Evolutionary conservation across 2,888 invertebrate species (phyloP).

Genomic region (Elysia crispata): DNA sequence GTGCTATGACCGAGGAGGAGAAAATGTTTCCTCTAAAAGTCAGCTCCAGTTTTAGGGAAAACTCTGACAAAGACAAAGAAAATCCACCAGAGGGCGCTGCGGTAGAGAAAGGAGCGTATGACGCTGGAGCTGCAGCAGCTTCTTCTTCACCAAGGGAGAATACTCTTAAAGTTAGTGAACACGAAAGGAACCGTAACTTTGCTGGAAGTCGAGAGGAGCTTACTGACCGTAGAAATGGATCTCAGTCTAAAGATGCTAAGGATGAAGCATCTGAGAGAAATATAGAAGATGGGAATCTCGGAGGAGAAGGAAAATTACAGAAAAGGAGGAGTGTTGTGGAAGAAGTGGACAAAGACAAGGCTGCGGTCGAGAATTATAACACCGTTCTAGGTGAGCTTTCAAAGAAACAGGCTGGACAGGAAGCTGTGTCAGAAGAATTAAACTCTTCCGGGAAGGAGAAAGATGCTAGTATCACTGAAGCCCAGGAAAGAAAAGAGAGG

Average conservation of each 20-base stretch:
- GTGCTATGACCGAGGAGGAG: constrained; percentile 47
- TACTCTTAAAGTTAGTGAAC: constrained; percentile 27
- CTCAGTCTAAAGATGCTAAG: background rate
- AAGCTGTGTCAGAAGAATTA: background rate
- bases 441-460: background rate
- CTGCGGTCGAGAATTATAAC: constrained; percentile 29
- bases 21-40: constrained; percentile 43
- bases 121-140: background rate
- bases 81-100: background rate
- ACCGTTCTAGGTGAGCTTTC: constrained; percentile 35
- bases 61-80: background rate
- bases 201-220: constrained; percentile 45
- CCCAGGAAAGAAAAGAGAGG: background rate
- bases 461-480: background rate
- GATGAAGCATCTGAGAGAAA: background rate
- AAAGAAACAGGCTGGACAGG: background rate
- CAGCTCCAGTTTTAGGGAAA: constrained; percentile 13
- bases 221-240: background rate
- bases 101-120: background rate
- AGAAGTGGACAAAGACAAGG: background rate
- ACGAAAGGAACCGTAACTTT: constrained; percentile 43
- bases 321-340: constrained; percentile 14
- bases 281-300: no score
- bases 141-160: background rate
- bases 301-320: background rate